Base-by-base conservation (phyloP, 92 coral and sea anemone species). In the Meandrina meandrites region DNA sequence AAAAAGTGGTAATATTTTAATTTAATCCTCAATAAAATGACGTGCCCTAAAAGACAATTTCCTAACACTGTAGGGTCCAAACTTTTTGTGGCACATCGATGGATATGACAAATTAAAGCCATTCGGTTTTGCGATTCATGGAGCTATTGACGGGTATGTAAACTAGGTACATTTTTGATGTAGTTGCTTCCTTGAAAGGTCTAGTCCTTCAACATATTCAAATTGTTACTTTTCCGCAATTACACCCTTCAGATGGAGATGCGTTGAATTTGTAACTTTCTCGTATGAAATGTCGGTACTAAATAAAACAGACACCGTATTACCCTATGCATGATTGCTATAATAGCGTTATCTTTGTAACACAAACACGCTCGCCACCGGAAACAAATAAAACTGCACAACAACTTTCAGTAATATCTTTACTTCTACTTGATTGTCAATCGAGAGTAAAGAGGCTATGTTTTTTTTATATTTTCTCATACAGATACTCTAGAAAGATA, bases 401-500 rank as follows among this genome's bases (percentile, higher is more conserved):
- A 77, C 81, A 77, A 30, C 36, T 6, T 27, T 77, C 37, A 13
- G 56, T 77, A n/a, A n/a, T n/a, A n/a, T n/a, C n/a, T n/a, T n/a
- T n/a, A n/a, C n/a, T 45, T 45, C 4, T 3, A 45, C 31, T 77
- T 30, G 62, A 77, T 12, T 77, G 62, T 48, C 12, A 48, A 77
- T 77, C 5, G 27, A 77, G 64, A 77, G 3, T 77, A 51, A 77
- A 51, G 40, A 77, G 64, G 40, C 81, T 77, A 77, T 51, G n/a
- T n/a, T n/a, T n/a, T n/a, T n/a, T n/a, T n/a, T n/a, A n/a, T n/a
- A n/a, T n/a, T 77, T 70, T 69, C 16, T 70, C 78, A 31, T 83
- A n/a, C 82, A 86, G 90, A 73, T 87, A 87, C 67, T 80, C 86
- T 76, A 80, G 86, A 58, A 58, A 83, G 56, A 87, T 87, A 71